A percentile compares a stretch with the other conserved stretches of the same genome.
Evolutionary conservation across 1,140 invertebrate species (phyloP).

Genomic region (Pygmarrhopalites habei): DNA sequence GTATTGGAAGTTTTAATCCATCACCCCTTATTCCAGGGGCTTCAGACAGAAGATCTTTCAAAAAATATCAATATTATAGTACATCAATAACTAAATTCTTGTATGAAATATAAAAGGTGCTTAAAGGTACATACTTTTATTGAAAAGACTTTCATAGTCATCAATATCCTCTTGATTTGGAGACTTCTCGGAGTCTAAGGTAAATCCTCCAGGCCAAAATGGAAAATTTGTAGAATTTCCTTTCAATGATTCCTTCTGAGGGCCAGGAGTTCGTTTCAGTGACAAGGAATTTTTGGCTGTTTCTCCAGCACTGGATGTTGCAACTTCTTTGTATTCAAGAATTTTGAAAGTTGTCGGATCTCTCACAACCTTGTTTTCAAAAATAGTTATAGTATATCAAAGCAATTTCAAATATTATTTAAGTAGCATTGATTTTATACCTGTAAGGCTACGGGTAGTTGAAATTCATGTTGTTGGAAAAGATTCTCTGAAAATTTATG

Average conservation of each 20-base stretch:
- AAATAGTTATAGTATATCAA: too few species aligned
- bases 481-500: constrained; percentile 1
- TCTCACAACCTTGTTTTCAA: constrained; percentile 50
- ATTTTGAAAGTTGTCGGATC: constrained; percentile 64
- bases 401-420: too few species aligned
- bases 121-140: too few species aligned
- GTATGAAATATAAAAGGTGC: too few species aligned
- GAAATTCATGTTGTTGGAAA: constrained; percentile 13
- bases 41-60: too few species aligned
- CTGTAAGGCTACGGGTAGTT: not conserved
- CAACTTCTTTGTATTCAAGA: constrained; percentile 60
- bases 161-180: not conserved
- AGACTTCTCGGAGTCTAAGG: constrained; percentile 52
- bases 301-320: constrained; percentile 53
- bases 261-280: constrained; percentile 56
- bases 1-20: too few species aligned
- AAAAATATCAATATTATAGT: too few species aligned
- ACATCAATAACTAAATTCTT: too few species aligned
- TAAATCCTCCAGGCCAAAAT: constrained; percentile 73
- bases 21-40: too few species aligned
- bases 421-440: constrained; percentile 13
- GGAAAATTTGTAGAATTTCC: constrained; percentile 65
- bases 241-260: constrained; percentile 53
- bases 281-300: constrained; percentile 69
- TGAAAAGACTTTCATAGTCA: too few species aligned